Evolutionary conservation across 2,113 vertebrate genomes (phyloP), one percentile per base, ranked within the genome.

Genomic region (Condylura cristata): DNA sequence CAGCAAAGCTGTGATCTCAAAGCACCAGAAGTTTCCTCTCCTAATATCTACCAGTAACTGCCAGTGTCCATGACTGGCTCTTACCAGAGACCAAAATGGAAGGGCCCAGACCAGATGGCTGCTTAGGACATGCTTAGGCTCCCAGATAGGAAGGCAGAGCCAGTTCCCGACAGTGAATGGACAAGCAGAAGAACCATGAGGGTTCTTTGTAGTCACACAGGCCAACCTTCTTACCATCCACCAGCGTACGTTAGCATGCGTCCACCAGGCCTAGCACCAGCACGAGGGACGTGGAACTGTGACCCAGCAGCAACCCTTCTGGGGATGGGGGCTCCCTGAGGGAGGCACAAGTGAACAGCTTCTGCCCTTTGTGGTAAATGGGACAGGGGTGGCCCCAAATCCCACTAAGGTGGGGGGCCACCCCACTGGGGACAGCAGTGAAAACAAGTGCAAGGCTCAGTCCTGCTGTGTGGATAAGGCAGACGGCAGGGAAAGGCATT

Each of bases 21-120:
- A 65, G 70, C 56, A 70, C 60, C 80, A 93, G 83, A 75, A n/a
- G 26, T 34, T 91, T 94, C 83, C 91, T 70, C 83, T 80, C 60
- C 60, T 89, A 41, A 89, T 87, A 79, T 61, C 91, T 72, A 72
- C 46, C 80, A 66, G 71, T 37, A 85, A 89, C 32, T 32, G 30
- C 70, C 26, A 3, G 53, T 51, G 81, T 65, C 72, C 84, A n/a
- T 39, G 37, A 66, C 70, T 28, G 34, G 65, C 53, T 86, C 41
- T 39, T 83, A 80, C 60, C 26, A 0, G 90, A 87, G 17, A 11
- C 37, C 44, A 37, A 37, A 58, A 0, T 17, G 46, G 41, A 61
- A 72, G 86, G 79, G 34, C 68, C 68, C 46, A 32, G n/a, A 7
- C 17, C 1, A 2, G 79, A 79, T 20, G 74, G 72, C 22, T 26